Base-by-base conservation (phyloP, 2,888 invertebrate genomes). In the Volucella bombylans region DNA sequence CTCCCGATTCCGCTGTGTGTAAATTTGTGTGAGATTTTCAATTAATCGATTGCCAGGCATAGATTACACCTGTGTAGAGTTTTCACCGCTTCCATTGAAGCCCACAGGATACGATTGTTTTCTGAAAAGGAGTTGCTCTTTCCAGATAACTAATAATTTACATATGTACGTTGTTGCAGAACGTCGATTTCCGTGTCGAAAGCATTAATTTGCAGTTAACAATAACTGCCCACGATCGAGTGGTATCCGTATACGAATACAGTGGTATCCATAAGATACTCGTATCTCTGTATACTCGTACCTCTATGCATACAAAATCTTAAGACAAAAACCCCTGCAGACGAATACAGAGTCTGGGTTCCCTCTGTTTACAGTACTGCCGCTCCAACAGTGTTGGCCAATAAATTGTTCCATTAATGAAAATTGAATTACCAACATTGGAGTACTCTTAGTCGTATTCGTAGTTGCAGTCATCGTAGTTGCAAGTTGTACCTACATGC, bases 141-240 rank as follows among this genome's bases (percentile, higher is more conserved):
- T 11, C 47, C 54, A 52, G 65, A 71, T 71, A 85, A 81, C 68
- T 72, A 61, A 81, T 85, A 85, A 85, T 85, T 85, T 85, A 69
- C 85, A 85, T 85, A 76, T 31, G 31, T 31, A 31, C 31, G 31
- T 6, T 31, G 76, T 77, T 67, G 72, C 55, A 64, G 57, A 76
- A 67, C 72, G 76, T 85, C 81, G 85, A 85, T 85, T 85, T 85
- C 85, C 85, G 81, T 81, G 81, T 85, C 85, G 81, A 85, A 85
- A 77, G 85, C 85, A 85, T 85, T 85, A 76, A 85, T 85, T 85
- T 85, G 80, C 72, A 77, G 76, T 68, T 81, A 85, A 85, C 85
- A 85, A 85, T 81, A 81, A 76, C 85, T 81, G 76, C 76, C 85
- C 85, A 85, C 76, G 77, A 81, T 80, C 74, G 55, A 8, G 9